Evolutionary conservation across 1,140 invertebrate genomes (phyloP), one percentile per base, ranked within the genome.

Genomic region (Drosophila bocki): DNA sequence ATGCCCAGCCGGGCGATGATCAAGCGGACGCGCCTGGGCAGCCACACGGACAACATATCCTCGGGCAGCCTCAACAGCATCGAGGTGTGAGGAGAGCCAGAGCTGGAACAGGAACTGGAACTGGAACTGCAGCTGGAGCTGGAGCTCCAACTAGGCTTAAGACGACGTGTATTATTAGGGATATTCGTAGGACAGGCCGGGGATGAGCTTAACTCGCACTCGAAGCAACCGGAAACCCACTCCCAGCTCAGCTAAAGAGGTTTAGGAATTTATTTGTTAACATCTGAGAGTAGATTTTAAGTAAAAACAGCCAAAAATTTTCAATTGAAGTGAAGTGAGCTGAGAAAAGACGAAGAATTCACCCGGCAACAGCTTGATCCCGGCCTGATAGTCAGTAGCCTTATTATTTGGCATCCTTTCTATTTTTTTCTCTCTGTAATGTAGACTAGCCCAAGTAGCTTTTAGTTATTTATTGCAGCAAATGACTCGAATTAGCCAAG

Each of bases 61-160:
- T 93, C 92, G 54, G 92, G 92, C 62, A 93, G 92, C 65, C 80
- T 93, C 35, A 93, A 93, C 90, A 93, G 92, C 90, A 93, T 93
- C 86, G 92, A 93, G 75, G 92, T 93, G 68, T 63, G 35, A 56
- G 41, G n/a, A 37, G 22, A 22, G 15, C 29, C 5, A 35, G 35
- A 29, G 44, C 33, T 13, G 29, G 7, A 54, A 11, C 17, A 54
- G 61, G 17, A 37, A 12, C 22, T 26, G 61, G 17, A 37, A 12
- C 22, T 26, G 13, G 15, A 26, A 2, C 3, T 33, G 17, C 13
- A n/a, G 22, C 44, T 11, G 22, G 48, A 33, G 15, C 48, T 32
- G 32, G 29, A 42, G 47, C 47, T 69, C 63, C 37, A 22, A 11
- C 15, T 70, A 68, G 29, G 33, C 1, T 26, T 72, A 59, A 44